Conservation (phyloP, 2,113 vertebrate genomes). For the Daphoenositta chrysoptera region DNA sequence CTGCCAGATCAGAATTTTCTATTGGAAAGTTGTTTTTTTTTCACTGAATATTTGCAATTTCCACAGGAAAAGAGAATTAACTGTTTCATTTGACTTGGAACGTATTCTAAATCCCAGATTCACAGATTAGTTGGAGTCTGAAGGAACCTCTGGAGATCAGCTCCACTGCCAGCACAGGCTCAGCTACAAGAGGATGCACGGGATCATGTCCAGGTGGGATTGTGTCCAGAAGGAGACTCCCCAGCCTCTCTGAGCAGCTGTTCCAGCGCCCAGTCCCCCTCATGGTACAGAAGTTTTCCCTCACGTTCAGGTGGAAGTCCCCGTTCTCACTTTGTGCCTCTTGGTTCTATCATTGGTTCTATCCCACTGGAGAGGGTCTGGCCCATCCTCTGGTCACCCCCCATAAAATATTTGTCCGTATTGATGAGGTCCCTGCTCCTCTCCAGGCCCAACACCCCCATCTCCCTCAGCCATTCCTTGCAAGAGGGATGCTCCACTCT, state of each 20-base stretch:
- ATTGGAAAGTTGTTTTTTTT: neutral
- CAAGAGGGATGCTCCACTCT: neutral
- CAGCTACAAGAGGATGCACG: rapidly evolving
- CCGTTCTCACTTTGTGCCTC: neutral
- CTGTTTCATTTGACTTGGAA: neutral
- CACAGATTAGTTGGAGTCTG: neutral
- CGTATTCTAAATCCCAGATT: neutral
- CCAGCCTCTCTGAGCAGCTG: neutral
- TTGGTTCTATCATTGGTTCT: neutral
- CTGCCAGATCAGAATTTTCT: neutral
- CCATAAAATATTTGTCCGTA: rapidly evolving
- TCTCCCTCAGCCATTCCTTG: neutral
- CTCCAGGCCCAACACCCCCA: neutral
- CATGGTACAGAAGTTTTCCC: neutral
- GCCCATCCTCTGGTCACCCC: too few species aligned
- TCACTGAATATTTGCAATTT: neutral
- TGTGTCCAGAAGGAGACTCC: neutral
- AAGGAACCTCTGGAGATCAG: neutral
- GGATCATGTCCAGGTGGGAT: neutral
- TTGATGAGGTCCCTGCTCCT: neutral
- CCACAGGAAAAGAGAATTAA: neutral
- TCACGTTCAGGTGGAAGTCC: neutral
- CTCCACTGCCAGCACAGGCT: neutral
- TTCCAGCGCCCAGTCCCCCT: neutral
- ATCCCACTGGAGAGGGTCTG: rapidly evolving